A percentile compares a stretch with the other conserved stretches of the same genome.
Evolutionary conservation across 2,797 vertebrate genomes (phyloP).

Genomic region (Presbytis comata): DNA sequence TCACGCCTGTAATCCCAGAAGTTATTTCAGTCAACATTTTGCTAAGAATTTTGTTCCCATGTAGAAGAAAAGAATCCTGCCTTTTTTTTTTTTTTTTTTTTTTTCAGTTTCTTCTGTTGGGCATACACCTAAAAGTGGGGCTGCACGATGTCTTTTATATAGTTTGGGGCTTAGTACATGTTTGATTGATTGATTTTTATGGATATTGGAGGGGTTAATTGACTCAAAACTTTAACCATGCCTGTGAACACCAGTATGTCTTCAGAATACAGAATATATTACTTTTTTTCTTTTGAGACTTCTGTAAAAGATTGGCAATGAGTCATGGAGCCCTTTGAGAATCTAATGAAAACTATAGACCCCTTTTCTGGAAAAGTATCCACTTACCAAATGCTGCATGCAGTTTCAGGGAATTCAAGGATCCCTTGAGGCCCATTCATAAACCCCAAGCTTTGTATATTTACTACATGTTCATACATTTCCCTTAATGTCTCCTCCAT

Average conservation of each 20-base stretch:
- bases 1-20: background rate
- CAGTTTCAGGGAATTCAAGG: background rate
- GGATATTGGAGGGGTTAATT: background rate
- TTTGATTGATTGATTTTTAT: constrained; percentile 21
- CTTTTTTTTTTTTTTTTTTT: background rate
- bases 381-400: background rate
- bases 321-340: background rate
- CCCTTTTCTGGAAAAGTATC: background rate
- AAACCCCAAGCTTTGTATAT: background rate
- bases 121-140: background rate
- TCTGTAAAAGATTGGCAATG: background rate
- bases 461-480: background rate
- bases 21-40: constrained; percentile 32
- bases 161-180: background rate
- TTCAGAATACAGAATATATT: background rate
- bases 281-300: constrained; percentile 1
- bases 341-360: background rate
- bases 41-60: constrained; percentile 20
- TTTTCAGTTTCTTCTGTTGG: background rate
- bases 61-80: background rate
- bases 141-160: background rate
- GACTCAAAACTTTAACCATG: background rate
- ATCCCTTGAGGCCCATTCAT: background rate
- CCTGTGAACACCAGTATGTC: background rate
- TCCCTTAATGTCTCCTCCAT: background rate